Conservation (phyloP, 2,113 vertebrate species). For the Vicugna pacos region DNA sequence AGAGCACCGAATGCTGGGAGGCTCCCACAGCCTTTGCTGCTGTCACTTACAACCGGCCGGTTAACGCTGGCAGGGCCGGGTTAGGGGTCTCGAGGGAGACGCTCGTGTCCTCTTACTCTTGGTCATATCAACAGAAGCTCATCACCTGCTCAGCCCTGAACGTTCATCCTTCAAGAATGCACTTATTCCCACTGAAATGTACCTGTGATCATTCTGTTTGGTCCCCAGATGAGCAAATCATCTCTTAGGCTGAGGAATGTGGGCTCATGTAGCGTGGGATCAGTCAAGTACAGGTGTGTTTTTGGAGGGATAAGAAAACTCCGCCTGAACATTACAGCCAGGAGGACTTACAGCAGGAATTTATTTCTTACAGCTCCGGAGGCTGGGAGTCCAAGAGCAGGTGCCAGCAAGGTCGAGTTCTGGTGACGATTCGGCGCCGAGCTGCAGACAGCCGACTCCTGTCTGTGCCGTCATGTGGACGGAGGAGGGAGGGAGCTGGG, state of each 20-base stretch:
- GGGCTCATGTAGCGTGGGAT: rapidly evolving
- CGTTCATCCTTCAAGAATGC: not conserved
- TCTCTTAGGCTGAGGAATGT: not conserved
- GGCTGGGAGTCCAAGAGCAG: not conserved
- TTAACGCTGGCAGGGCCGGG: rapidly evolving
- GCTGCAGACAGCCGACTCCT: not conserved
- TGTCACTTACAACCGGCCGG: not conserved
- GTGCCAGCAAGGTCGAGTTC: rapidly evolving
- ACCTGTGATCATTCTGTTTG: rapidly evolving
- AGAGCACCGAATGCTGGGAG: rapidly evolving
- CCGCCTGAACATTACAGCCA: not conserved
- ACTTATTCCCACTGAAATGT: rapidly evolving
- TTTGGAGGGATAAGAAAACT: not conserved
- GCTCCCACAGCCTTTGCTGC: not conserved
- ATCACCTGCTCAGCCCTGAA: rapidly evolving
- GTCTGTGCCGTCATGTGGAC: rapidly evolving
- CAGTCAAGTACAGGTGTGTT: not conserved
- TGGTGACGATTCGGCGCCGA: no score
- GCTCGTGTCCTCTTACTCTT: rapidly evolving
- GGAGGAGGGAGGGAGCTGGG: not conserved
- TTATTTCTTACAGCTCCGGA: not conserved
- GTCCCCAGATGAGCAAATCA: not conserved
- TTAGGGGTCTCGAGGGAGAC: not conserved
- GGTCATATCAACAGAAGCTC: rapidly evolving
- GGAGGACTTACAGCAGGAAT: not conserved